Base-by-base conservation (phyloP, 2,113 vertebrate genomes). In the Psittacara wagleri region DNA sequence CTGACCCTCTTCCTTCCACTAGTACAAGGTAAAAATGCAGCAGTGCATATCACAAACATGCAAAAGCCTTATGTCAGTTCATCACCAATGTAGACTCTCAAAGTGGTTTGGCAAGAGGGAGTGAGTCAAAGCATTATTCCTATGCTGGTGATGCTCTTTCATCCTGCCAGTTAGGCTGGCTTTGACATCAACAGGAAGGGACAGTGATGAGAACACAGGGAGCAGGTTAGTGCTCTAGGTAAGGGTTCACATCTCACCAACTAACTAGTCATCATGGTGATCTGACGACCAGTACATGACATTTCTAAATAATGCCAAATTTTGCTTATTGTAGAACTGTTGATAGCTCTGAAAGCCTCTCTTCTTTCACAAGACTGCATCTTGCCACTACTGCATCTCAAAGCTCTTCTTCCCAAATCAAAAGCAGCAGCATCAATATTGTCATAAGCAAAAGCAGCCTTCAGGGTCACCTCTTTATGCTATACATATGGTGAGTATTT, bases 211-310 rank as follows among this genome's bases (percentile, higher is more conserved):
- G 28, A 49, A 68, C 41, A 55, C 41, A 7, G 46, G 11, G 17
- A 39, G 17, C 20, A 15, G 1, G 0, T 44, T 4, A 37, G 29
- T 3, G 0, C 23, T 57, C n/a, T 19, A 43, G 31, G 52, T 55
- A 43, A 80, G n/a, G 44, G 48, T 39, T 49, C 46, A 15, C 35
- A 7, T 49, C 46, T 85, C 59, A 52, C n/a, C 52, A 61, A 43
- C 46, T 31, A 78, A 48, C 46, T 35, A 24, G 22, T 59, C 57
- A 35, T 22, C 57, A 59, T 24, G 14, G 29, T 43, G 19, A 85
- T 20, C 14, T 59, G 43, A 68, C 35, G 52, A 62, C 17, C 39
- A 52, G n/a, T 19, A 73, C 3, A 11, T 11, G 24, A 33, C 4
- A 2, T 35, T 75, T 66, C 77, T 49, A 72, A 59, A 39, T 49